phyloP scores from a whole-genome alignment of 2,888 invertebrate species.

The Oegoconia quadripuncta region DNA sequence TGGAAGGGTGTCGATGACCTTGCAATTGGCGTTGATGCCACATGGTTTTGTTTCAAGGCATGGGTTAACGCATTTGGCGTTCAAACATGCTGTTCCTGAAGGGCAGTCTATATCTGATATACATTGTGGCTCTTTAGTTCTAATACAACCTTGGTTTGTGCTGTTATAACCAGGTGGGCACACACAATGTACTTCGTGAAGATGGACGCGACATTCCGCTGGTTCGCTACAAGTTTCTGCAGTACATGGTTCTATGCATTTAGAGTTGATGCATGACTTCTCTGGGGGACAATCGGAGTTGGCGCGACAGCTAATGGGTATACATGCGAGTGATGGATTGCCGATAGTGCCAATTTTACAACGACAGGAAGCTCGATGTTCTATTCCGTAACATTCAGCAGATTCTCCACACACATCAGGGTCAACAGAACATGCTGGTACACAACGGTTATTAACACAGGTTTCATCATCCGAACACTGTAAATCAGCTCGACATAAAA shows the following conservation, averaged over 20 bases:
- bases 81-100: constrained; percentile 89
- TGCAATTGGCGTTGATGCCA: constrained; percentile 88
- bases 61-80: constrained; percentile 89
- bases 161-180: constrained; percentile 89
- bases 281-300: constrained; percentile 90
- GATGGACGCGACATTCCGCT: constrained; percentile 86
- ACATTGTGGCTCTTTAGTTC: constrained; percentile 82
- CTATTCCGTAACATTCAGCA: constrained; percentile 88
- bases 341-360: constrained; percentile 90
- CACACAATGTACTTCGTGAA: constrained; percentile 87
- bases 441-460: constrained; percentile 90
- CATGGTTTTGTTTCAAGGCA: constrained; percentile 89
- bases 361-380: constrained; percentile 90
- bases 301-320: constrained; percentile 87
- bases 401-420: constrained; percentile 85
- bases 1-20: constrained; percentile 88
- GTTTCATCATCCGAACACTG: constrained; percentile 91
- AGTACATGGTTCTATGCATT: constrained; percentile 88
- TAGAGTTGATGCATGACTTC: constrained; percentile 89
- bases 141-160: constrained; percentile 80
- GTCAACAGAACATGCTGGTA: constrained; percentile 87
- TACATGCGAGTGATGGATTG: constrained; percentile 88
- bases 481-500: constrained; percentile 85
- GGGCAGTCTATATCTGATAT: constrained; percentile 90
- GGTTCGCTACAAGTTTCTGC: constrained; percentile 84